Base-by-base conservation (phyloP, 2,888 invertebrate genomes). In the Nymphalis urticae region DNA sequence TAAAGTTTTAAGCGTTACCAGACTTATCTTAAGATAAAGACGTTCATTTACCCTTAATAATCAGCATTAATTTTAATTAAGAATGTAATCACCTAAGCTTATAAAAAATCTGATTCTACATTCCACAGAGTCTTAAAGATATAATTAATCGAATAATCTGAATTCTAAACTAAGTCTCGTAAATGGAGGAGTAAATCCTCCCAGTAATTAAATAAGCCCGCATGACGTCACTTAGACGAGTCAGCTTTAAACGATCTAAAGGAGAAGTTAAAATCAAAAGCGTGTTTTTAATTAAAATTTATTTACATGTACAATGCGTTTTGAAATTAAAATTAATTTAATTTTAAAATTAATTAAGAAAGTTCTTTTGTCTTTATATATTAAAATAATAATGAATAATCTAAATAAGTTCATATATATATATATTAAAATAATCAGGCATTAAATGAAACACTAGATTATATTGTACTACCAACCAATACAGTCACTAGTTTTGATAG, bases 151-250 rank as follows among this genome's bases (percentile, higher is more conserved):
- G 47, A 66, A 66, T 59, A 59, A 59, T 42, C 51, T 65, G n/a
- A 47, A 60, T 60, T 60, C 66, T 60, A 51, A 66, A 61, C 27
- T 50, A 56, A 66, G 62, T 62, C 67, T 70, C 65, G 54, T 54
- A 48, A 48, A 48, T 50, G 56, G 66, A 61, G 48, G 60, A 62
- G 48, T 66, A 32, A 62, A 62, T 61, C 66, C 62, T 62, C 62
- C 54, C 71, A 58, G 72, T 76, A 75, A 77, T 77, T 76, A 75
- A 75, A 74, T 74, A 62, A 75, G 72, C 77, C 75, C 76, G 76
- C 76, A 76, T 75, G 75, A 72, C 74, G 73, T 73, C 73, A 74
- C 72, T 70, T 65, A 66, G 59, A 68, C 67, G 66, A 69, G 70
- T 66, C 69, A 42, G 69, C 68, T 73, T 42, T 58, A 58, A 58